These are phyloP conservation scores for Cacoxenus indagator DNA, from an alignment of 2,888 invertebrate genomes.

Conservation along the genomic window DNA sequence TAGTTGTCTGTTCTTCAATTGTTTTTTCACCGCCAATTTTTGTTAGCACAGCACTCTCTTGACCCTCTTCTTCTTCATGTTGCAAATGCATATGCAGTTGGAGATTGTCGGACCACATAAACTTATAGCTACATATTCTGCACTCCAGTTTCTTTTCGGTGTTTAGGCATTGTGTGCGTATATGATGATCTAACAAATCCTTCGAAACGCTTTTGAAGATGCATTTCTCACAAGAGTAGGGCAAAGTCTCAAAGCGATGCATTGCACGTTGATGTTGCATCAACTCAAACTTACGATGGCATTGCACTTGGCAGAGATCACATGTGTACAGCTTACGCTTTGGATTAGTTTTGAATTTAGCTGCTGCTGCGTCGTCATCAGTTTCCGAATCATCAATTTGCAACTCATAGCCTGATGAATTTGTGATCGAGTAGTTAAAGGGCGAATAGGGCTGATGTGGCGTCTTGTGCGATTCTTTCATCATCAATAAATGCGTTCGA, in stretches of 20 bases:
- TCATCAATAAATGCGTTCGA: constrained; percentile 19
- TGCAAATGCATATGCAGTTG: constrained; percentile 28
- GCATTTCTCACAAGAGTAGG: constrained; percentile 72
- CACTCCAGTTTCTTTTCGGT: constrained; percentile 33
- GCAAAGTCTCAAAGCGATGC: constrained; percentile 70
- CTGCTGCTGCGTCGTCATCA: background rate
- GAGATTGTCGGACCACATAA: constrained; percentile 40
- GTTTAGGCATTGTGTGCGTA: constrained; percentile 62
- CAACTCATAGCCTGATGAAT: constrained; percentile 47
- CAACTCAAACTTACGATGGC: constrained; percentile 55
- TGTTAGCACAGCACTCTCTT: background rate
- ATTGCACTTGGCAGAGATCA: constrained; percentile 47
- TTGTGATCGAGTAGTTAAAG: constrained; percentile 45
- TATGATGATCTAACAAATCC: constrained; percentile 65
- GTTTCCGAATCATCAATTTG: constrained; percentile 50
- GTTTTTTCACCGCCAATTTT: background rate
- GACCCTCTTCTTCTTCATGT: constrained; percentile 16
- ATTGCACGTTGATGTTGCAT: constrained; percentile 50
- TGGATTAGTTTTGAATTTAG: too few relatives aligned
- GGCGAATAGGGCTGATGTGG: constrained; percentile 20
- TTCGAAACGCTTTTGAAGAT: constrained; percentile 72
- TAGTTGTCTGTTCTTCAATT: background rate
- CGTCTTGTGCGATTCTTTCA: background rate
- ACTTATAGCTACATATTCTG: constrained; percentile 36
- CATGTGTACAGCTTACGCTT: constrained; percentile 40